A percentile compares a stretch with the other conserved stretches of the same genome.
Conservation (phyloP, 1,140 invertebrate species). For the Sogatella furcifera region DNA sequence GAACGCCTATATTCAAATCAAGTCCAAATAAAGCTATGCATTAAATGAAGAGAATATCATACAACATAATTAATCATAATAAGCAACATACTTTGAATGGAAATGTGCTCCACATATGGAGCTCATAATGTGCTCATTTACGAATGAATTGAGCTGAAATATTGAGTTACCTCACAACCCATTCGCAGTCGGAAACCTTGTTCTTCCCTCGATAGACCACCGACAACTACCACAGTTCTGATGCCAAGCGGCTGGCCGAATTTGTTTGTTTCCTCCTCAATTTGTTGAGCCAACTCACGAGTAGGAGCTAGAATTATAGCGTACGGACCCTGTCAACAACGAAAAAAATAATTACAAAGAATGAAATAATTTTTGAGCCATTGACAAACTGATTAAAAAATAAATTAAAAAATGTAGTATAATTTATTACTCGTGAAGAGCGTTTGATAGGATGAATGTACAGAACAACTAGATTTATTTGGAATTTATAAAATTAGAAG, state of each 20-base stretch:
- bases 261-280: slow-evolving; percentile 97
- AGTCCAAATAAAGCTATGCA: too few relatives aligned
- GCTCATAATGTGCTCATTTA: too few relatives aligned
- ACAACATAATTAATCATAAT: too few relatives aligned
- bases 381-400: too few relatives aligned
- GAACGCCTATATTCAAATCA: too few relatives aligned
- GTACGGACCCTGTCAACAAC: slow-evolving; percentile 76
- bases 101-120: too few relatives aligned
- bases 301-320: slow-evolving; percentile 98
- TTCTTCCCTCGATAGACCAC: slow-evolving; percentile 94
- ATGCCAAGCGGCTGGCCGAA: slow-evolving; percentile 93
- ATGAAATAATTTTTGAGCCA: too few relatives aligned
- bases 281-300: slow-evolving; percentile 97
- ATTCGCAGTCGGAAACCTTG: slow-evolving; percentile 93
- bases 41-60: too few relatives aligned
- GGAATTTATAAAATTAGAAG: not conserved
- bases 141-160: not conserved
- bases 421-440: too few relatives aligned
- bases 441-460: too few relatives aligned
- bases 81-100: too few relatives aligned
- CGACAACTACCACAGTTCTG: slow-evolving; percentile 94
- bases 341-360: slow-evolving; percentile 1
- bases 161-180: slow-evolving; percentile 74
- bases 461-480: not conserved
- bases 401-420: too few relatives aligned